These are phyloP conservation scores for Clupea harengus DNA, from an alignment of 2,113 vertebrate species.

Conservation along the genomic window DNA sequence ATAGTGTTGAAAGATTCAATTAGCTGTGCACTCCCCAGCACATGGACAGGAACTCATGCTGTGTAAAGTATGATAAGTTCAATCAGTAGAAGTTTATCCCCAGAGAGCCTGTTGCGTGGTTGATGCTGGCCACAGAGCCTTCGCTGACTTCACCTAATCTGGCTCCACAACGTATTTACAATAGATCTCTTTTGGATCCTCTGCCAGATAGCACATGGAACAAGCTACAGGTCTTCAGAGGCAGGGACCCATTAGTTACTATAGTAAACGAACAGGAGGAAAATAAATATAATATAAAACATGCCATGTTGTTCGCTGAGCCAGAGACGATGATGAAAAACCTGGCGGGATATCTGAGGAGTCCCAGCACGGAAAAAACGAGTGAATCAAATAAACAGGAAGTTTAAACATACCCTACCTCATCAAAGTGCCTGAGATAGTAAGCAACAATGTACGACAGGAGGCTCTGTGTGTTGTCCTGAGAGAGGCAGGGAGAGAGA, in stretches of 20 bases:
- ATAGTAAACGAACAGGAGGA: slow-evolving; percentile 29
- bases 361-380: slow-evolving; percentile 44
- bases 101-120: slow-evolving; percentile 28
- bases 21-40: neutral
- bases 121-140: slow-evolving; percentile 34
- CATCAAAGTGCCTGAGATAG: slow-evolving; percentile 95
- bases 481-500: slow-evolving; percentile 61
- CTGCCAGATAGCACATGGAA: slow-evolving; percentile 37
- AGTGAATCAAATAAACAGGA: slow-evolving; percentile 72
- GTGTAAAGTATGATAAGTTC: slow-evolving; percentile 10
- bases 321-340: slow-evolving; percentile 22
- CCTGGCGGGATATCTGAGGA: slow-evolving; percentile 19
- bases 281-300: slow-evolving; percentile 38
- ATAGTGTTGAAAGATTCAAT: slow-evolving; percentile 12
- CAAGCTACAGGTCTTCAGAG: slow-evolving; percentile 24
- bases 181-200: slow-evolving; percentile 39
- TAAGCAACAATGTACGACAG: slow-evolving; percentile 94
- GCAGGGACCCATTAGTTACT: slow-evolving; percentile 32
- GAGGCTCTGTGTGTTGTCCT: slow-evolving; percentile 95
- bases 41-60: neutral
- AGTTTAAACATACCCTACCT: slow-evolving; percentile 77
- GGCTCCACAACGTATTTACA: slow-evolving; percentile 42
- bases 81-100: slow-evolving; percentile 17
- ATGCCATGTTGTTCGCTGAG: slow-evolving; percentile 27
- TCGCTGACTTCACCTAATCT: slow-evolving; percentile 48